phyloP scores from a whole-genome alignment of 2,797 vertebrate species.

The Scolopax rusticola region DNA sequence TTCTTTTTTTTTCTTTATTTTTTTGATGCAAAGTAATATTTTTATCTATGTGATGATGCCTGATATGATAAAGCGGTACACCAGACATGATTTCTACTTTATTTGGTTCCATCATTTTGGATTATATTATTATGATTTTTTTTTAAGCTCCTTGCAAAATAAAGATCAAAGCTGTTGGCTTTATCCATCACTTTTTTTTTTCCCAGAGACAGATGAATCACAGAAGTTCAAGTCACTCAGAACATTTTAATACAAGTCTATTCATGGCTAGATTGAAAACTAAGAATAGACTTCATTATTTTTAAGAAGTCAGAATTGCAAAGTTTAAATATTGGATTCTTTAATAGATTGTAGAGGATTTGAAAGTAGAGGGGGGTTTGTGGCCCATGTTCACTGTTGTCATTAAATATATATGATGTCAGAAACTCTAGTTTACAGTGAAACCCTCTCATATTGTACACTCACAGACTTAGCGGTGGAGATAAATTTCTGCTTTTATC shows the following conservation, averaged over 20 bases:
- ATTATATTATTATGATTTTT: slow-evolving; percentile 36
- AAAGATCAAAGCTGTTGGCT: slow-evolving; percentile 58
- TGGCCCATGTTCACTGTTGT: background rate
- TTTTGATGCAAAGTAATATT: background rate
- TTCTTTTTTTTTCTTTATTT: fast-evolving
- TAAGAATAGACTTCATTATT: background rate
- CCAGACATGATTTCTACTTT: background rate
- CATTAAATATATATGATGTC: background rate
- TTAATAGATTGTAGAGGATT: background rate
- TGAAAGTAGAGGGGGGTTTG: background rate
- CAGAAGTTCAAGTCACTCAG: slow-evolving; percentile 2
- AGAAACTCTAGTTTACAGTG: background rate
- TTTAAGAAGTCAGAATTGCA: background rate
- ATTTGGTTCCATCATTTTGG: slow-evolving; percentile 51
- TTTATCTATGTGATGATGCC: background rate
- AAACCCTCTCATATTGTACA: background rate
- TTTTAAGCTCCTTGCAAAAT: slow-evolving; percentile 62
- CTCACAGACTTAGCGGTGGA: fast-evolving
- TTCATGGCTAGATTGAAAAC: background rate
- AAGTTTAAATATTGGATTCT: background rate
- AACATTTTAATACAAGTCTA: background rate
- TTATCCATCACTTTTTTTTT: slow-evolving; percentile 1
- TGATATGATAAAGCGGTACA: background rate
- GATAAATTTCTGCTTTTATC: background rate
- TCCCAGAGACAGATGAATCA: slow-evolving; percentile 30